Percentiles rank a stretch among this genome's conserved stretches.
phyloP scores from a whole-genome alignment of 2,113 vertebrate genomes.

The Microtus richardsoni region DNA sequence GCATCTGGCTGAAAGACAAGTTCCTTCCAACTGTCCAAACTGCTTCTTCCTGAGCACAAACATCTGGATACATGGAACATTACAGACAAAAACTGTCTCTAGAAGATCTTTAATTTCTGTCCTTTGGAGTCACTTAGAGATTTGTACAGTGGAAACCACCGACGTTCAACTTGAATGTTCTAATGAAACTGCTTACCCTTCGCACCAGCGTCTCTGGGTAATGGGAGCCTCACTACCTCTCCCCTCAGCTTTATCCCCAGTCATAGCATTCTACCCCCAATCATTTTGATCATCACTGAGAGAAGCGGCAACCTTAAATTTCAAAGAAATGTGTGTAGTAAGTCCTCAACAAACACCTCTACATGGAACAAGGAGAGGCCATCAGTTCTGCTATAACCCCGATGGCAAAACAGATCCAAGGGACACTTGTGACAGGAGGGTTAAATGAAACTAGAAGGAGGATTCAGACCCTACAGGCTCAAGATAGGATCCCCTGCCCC shows the following conservation, averaged over 20 bases:
- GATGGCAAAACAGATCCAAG: constrained; percentile 23
- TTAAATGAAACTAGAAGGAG: background rate
- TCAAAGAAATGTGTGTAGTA: constrained; percentile 28
- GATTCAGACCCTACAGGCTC: background rate
- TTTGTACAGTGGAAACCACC: constrained; percentile 16
- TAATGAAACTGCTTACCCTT: constrained; percentile 5
- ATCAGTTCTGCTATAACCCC: background rate
- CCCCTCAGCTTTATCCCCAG: background rate
- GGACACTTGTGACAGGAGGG: background rate
- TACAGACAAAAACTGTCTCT: constrained; percentile 53
- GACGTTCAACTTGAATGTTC: background rate
- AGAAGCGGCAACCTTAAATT: constrained; percentile 52
- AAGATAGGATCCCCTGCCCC: background rate
- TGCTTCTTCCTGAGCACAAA: constrained; percentile 42
- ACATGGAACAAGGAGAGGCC: background rate
- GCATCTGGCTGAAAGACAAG: constrained; percentile 3
- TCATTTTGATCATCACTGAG: background rate
- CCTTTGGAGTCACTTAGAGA: constrained; percentile 19
- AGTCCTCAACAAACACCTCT: constrained; percentile 40
- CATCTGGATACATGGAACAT: constrained; percentile 2
- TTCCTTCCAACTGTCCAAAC: constrained; percentile 42
- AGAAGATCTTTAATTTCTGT: constrained; percentile 42
- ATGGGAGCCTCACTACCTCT: background rate
- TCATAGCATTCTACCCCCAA: constrained; percentile 30
- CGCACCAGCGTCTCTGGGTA: background rate